Base-by-base conservation (phyloP, 1,140 invertebrate species). In the Achatina immaculata region DNA sequence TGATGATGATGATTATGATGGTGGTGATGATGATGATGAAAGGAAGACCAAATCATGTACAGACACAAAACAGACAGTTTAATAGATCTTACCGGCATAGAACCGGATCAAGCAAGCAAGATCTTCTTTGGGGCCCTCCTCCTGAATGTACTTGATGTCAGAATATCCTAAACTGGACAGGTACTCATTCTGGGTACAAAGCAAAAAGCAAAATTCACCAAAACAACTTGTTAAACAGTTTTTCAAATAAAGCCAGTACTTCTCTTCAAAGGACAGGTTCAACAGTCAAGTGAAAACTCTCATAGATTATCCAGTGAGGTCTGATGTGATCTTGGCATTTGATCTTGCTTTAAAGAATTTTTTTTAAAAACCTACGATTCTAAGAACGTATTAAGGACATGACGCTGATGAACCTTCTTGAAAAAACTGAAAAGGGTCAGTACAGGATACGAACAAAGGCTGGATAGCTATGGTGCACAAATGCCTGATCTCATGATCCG, bases 71-170 rank as follows among this genome's bases (percentile, higher is more conserved):
- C 14, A n/a, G 31, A 68, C 34, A 21, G 34, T 68, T 68, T n/a
- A 14, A 34, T 16, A 31, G 48, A 19, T 55, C 83, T 83, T 80
- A 91, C 91, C 91, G 83, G 90, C 85, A 85, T 91, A 91, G 65
- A 91, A 92, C 78, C 88, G 87, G 72, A 91, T 85, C n/a, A 91
- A 85, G 81, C 86, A 91, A 31, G 80, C 71, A 7, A 91, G 80
- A 65, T 90, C 87, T 55, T 87, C 82, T 36, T 83, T 83, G 14
- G 83, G 72, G 11, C 91, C 90, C 78, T 90, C 87, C 81, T 90
- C 86, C 80, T 92, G 91, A 16, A 91, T 90, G 38, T 88, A 85
- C 34, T 80, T 81, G 3, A 87, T 83, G 80, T 91, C 88, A 28
- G 81, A 84, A 82, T 90, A 91, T 3, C 91, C 91, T 42, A 92